These are phyloP conservation scores for Bhutanitis thaidina DNA, from an alignment of 2,888 invertebrate genomes.

Conservation along the genomic window DNA sequence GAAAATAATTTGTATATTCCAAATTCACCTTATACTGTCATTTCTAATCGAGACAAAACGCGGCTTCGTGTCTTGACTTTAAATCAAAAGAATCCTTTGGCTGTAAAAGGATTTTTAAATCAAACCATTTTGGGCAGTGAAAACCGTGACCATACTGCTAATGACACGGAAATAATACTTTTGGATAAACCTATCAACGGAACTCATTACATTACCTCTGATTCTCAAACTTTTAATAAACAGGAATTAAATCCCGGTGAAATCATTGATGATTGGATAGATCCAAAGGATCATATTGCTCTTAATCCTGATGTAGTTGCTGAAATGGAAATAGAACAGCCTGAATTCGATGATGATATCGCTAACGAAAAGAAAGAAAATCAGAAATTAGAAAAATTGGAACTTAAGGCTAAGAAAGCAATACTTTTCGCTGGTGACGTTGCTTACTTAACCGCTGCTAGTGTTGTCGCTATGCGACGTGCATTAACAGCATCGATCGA, in stretches of 20 bases:
- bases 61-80: slow-evolving; percentile 43
- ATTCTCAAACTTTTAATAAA: slow-evolving; percentile 43
- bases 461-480: slow-evolving; percentile 69
- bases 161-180: slow-evolving; percentile 50
- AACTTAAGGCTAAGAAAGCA: slow-evolving; percentile 70
- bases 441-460: slow-evolving; percentile 69
- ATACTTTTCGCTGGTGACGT: slow-evolving; percentile 73
- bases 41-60: slow-evolving; percentile 44
- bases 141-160: slow-evolving; percentile 38
- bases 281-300: slow-evolving; percentile 47
- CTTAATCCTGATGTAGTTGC: slow-evolving; percentile 57
- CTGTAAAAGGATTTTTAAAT: slow-evolving; percentile 61
- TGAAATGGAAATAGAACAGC: slow-evolving; percentile 65
- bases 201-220: slow-evolving; percentile 43
- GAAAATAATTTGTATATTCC: slow-evolving; percentile 23
- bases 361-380: slow-evolving; percentile 57
- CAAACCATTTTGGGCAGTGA: slow-evolving; percentile 62
- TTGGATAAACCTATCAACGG: slow-evolving; percentile 53
- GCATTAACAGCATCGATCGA: slow-evolving; percentile 71
- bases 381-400: slow-evolving; percentile 58
- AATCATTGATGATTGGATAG: slow-evolving; percentile 60
- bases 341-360: slow-evolving; percentile 54
- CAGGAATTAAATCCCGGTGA: slow-evolving; percentile 50
- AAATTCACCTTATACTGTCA: slow-evolving; percentile 50
- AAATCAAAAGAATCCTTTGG: slow-evolving; percentile 26